Evolutionary conservation across 2,113 vertebrate genomes (phyloP).

Genomic region (Callospermophilus lateralis): DNA sequence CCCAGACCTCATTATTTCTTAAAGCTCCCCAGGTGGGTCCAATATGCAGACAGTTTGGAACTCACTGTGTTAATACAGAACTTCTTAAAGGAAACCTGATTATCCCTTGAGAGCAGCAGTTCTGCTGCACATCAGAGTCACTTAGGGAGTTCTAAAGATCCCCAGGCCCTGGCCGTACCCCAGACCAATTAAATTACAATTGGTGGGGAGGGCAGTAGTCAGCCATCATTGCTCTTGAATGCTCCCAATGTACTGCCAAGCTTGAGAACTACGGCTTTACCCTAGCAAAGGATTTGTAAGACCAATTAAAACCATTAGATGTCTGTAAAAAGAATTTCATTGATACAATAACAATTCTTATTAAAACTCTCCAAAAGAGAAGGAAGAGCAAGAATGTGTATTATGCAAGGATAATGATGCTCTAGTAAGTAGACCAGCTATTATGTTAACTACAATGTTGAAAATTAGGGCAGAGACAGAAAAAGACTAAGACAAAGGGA

Average conservation of each 20-base stretch:
- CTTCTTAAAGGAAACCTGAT: constrained; percentile 59
- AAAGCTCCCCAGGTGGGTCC: background rate
- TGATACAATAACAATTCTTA: constrained; percentile 74
- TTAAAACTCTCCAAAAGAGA: constrained; percentile 61
- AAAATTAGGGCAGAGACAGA: constrained; percentile 71
- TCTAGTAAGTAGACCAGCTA: constrained; percentile 74
- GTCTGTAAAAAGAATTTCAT: constrained; percentile 59
- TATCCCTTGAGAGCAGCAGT: background rate
- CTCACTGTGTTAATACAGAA: background rate
- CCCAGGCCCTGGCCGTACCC: background rate
- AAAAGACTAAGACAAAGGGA: constrained; percentile 68
- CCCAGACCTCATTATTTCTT: background rate
- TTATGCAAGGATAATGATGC: constrained; percentile 78
- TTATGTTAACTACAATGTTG: constrained; percentile 81
- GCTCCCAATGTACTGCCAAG: background rate
- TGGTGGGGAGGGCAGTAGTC: background rate
- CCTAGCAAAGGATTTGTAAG: constrained; percentile 57
- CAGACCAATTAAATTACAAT: background rate
- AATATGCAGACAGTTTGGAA: background rate
- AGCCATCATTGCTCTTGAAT: background rate
- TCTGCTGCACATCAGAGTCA: background rate
- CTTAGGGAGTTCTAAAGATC: background rate
- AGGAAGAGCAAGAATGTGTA: constrained; percentile 71
- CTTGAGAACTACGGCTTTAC: constrained; percentile 25
- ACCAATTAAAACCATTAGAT: constrained; percentile 69